Base-by-base conservation (phyloP, 1,140 invertebrate genomes). In the Aphaenogaster floridana region DNA sequence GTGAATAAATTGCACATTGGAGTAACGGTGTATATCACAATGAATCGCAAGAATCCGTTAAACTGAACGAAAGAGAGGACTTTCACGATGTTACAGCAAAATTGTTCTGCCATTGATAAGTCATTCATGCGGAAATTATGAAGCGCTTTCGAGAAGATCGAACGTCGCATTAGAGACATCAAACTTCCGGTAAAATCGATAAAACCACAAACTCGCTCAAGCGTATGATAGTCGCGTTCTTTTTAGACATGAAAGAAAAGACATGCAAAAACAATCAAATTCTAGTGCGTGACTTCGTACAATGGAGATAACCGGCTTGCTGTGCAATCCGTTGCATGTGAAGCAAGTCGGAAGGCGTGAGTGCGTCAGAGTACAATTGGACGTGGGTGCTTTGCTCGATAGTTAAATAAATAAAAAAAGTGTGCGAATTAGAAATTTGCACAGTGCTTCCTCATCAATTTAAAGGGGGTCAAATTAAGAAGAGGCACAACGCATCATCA, bases 61-160 rank as follows among this genome's bases (percentile, higher is more conserved):
- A 42, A 45, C 64, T 71, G 79, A 63, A 79, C 69, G 71, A 71
- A 4, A 79, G 85, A 86, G 39, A 36, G 28, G 4, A 86, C 86
- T 89, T 88, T 89, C 88, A 74, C 81, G 69, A 17, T 52, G 34
- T 50, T 74, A 28, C 54, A 52, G 69, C 8, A 69, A 39, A 76
- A 81, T 80, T 59, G 17, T 48, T 72, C 2, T n/a, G 34, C 21
- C 36, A 17, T 57, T 28, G 81, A 89, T 88, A 57, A 42, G 76
- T 80, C 88, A 34, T 9, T 86, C 61, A 66, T 69, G 88, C 88
- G 42, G 54, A 88, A 88, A 88, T 54, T 77, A 17, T 64, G 54
- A 61, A 48, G 45, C 21, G 85, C 88, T 89, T 80, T 88, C 76
- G 13, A 76, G 69, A 42, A 45, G n/a, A 76, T 39, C n/a, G 36